Percentiles rank a stretch among this genome's conserved stretches.
Conservation (phyloP, 2,888 invertebrate genomes). For the Cryptophagus acutangulus region DNA sequence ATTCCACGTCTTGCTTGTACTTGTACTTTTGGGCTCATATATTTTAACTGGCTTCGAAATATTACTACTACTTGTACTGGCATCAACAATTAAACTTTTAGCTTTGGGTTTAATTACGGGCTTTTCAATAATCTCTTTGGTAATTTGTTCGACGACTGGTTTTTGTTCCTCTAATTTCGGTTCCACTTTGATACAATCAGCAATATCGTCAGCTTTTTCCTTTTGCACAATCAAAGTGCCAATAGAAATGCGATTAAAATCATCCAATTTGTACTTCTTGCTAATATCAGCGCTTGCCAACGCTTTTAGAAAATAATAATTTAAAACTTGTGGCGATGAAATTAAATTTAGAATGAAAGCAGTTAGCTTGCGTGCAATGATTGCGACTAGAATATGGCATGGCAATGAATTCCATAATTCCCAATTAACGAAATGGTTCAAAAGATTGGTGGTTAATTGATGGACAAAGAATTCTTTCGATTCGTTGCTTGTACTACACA, state of each 20-base stretch:
- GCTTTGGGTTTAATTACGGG: no score
- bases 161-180: no score
- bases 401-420: conserved; percentile 65
- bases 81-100: no score
- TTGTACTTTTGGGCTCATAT: conserved; percentile 42
- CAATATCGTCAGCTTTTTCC: no score
- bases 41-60: conserved; percentile 49
- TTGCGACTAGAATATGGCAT: conserved; percentile 58
- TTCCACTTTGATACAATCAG: no score
- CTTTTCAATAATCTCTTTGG: no score
- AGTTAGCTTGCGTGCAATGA: conserved; percentile 57
- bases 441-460: conserved; percentile 53
- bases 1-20: conserved; percentile 52
- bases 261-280: conserved; percentile 30
- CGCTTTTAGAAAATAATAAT: conserved; percentile 36
- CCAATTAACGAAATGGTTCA: conserved; percentile 62
- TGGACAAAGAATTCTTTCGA: conserved; percentile 57
- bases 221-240: no score
- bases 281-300: conserved; percentile 26
- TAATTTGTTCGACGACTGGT: no score
- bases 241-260: conserved; percentile 30
- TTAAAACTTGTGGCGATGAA: conserved; percentile 53
- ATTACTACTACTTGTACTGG: no score
- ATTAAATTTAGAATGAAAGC: conserved; percentile 50
- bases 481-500: conserved; percentile 44